These are phyloP conservation scores for Sula dactylatra DNA, from an alignment of 2,113 vertebrate genomes.

Conservation along the genomic window DNA sequence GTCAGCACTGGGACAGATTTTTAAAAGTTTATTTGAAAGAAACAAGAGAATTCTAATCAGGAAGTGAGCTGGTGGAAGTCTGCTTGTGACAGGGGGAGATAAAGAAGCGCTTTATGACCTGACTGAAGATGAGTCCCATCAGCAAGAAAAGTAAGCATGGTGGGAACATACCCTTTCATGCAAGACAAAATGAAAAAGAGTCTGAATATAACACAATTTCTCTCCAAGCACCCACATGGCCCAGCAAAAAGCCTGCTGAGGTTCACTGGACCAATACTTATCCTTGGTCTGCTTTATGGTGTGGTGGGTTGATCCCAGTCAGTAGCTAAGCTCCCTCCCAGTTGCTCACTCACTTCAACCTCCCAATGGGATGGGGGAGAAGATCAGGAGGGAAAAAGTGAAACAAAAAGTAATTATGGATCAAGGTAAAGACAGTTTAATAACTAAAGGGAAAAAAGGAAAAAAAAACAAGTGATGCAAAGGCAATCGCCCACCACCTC, in stretches of 20 bases:
- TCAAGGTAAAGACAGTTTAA: background rate
- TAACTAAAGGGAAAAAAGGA: background rate
- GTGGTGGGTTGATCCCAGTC: background rate
- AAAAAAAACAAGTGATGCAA: background rate
- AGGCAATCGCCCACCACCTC: background rate
- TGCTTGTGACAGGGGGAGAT: background rate
- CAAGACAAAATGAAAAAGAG: background rate
- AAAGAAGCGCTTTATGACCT: background rate
- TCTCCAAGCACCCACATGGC: background rate
- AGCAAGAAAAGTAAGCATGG: background rate
- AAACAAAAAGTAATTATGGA: background rate
- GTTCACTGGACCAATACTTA: background rate
- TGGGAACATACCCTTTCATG: background rate
- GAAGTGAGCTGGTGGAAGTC: background rate
- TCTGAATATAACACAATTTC: background rate
- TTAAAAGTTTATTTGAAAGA: background rate
- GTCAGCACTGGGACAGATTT: background rate
- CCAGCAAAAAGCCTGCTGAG: background rate
- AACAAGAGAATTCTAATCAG: background rate
- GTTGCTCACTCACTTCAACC: background rate
- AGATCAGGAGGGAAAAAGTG: background rate
- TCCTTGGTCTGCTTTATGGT: background rate
- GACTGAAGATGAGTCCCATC: background rate
- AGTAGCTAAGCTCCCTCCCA: background rate
- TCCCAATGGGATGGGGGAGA: background rate